Conservation (phyloP, 1,140 invertebrate species). For the Euwallacea similis region DNA sequence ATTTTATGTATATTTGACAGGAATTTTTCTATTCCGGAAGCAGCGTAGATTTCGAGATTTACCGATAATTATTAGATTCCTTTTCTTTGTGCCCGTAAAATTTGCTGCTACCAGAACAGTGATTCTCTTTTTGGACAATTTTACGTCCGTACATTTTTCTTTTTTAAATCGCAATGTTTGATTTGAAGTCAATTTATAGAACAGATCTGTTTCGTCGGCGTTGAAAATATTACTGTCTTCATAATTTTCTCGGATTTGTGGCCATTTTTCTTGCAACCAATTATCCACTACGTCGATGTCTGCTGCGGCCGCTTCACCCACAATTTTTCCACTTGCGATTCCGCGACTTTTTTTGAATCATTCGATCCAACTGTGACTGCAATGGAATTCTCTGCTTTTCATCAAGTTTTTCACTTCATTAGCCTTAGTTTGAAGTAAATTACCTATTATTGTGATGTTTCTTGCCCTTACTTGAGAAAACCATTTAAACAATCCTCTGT, state of each 20-base stretch:
- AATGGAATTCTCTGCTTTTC: constrained; percentile 23
- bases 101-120: constrained; percentile 41
- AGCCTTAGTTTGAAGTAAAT: constrained; percentile 37
- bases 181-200: constrained; percentile 51
- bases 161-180: constrained; percentile 48
- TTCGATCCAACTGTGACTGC: constrained; percentile 32
- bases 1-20: constrained; percentile 48
- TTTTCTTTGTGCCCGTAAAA: constrained; percentile 45
- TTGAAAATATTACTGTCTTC: constrained; percentile 52
- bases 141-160: constrained; percentile 49
- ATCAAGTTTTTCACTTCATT: constrained; percentile 17
- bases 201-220: constrained; percentile 55
- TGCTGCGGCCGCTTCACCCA: constrained; percentile 32
- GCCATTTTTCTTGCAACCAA: constrained; percentile 31
- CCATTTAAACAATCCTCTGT: constrained; percentile 11
- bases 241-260: constrained; percentile 35
- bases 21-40: constrained; percentile 51
- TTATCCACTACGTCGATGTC: constrained; percentile 20
- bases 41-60: constrained; percentile 53
- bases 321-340: constrained; percentile 34
- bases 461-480: constrained; percentile 10
- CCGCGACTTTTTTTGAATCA: constrained; percentile 39
- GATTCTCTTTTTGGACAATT: constrained; percentile 52
- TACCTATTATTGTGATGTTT: constrained; percentile 30
- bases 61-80: constrained; percentile 46